Evolutionary conservation across 2,888 invertebrate species (phyloP), one percentile per base, ranked within the genome.

Genomic region (Tanytarsus gracilentus): DNA sequence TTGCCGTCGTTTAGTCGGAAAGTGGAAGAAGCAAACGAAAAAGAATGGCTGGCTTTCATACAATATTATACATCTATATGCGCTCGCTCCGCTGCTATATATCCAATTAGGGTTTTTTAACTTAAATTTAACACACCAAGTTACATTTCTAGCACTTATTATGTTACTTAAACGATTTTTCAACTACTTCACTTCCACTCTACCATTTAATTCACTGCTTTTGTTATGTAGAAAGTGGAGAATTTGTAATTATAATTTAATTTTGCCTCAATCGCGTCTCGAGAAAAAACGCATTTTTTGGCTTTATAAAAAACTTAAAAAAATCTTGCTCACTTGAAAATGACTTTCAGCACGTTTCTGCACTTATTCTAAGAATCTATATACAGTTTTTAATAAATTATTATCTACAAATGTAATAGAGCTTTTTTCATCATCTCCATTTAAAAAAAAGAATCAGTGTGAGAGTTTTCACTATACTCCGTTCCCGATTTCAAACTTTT

Each of bases 1-100:
- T 58, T 58, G 58, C 58, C 58, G 58, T 58, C 58, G 58, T 58
- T 48, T 33, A 27, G 39, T 58, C 58, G 58, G 58, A 58, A 58
- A 58, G 48, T 48, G 39, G 58, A 58, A 58, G 58, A 58, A 58
- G 58, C 58, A 58, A 58, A 56, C 40, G 55, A 58, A 58, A 44
- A 44, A 58, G 58, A 58, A 58, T 58, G 58, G 58, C 58, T 58
- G 58, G 58, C 58, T 58, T 56, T 44, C 21, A 44, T 44, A 44
- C 39, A 33, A n/a, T n/a, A n/a, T n/a, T n/a, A n/a, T n/a, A n/a
- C n/a, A n/a, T n/a, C n/a, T 44, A 44, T 44, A 44, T 44, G 44
- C 23, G 23, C 23, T 23, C 23, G 44, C 44, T 44, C 23, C 23
- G 9, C n/a, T n/a, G n/a, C n/a, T 18, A 44, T 44, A 44, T 44